Base-by-base conservation (phyloP, 2,888 invertebrate genomes). In the Crossocerus cetratus region DNA sequence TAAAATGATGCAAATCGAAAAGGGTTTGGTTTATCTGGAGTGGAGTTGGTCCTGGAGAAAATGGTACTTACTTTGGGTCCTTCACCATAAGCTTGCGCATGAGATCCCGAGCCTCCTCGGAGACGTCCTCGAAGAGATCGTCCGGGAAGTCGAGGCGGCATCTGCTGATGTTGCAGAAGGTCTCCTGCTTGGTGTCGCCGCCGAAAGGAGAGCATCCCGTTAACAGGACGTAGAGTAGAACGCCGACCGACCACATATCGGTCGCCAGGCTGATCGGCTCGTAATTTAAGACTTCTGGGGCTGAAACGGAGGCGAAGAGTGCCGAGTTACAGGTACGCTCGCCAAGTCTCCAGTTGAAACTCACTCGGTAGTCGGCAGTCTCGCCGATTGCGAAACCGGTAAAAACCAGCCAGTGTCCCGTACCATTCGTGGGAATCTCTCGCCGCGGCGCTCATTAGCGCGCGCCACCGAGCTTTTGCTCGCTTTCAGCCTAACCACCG, bases 171-270 rank as follows among this genome's bases (percentile, higher is more conserved):
- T 99, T 99, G 87, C 97, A 95, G 92, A 97, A 98, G 67, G 99
- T 99, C 92, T 98, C 97, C 92, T 98, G 98, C 91, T 98, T 98
- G 78, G 96, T 96, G 91, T 98, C 97, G 69, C 98, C 98, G 69
- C 97, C 97, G 91, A 99, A 99, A 32, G 98, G 99, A 65, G 98
- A 97, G 91, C 96, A 98, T 67, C 98, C 98, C 84, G 97, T 97
- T 78, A 99, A 92, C 84, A 99, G 93, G 44, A 98, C 98, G 92
- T 99, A 99, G 49, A 97, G 94, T 86, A 99, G 92, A 55, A 99
- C 98, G 73, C 99, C 99, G 82, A 98, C 94, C 75, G 98, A 98
- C 98, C 98, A 99, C 92, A 98, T 97, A 91, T 99, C 98, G 70
- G 98, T 98, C 59, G 97, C 95, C 81, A 98, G 93, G 83, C 96